Conservation (phyloP, 2,797 vertebrate genomes). For the Pangasius macronema region DNA sequence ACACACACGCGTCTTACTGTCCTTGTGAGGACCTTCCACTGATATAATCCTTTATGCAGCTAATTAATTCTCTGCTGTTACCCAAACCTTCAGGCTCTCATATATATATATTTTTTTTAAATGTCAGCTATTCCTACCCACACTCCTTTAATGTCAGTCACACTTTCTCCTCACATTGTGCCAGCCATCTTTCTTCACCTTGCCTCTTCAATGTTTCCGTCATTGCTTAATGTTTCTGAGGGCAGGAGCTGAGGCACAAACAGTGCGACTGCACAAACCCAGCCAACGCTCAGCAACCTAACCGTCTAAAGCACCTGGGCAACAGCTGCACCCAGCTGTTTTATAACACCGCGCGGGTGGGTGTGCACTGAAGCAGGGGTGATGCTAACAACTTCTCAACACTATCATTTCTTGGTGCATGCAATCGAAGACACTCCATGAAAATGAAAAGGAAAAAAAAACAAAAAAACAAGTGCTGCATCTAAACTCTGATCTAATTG, state of each 20-base stretch:
- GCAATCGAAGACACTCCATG: background rate
- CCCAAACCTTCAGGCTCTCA: background rate
- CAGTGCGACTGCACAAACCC: slow-evolving; percentile 1
- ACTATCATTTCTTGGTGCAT: slow-evolving; percentile 24
- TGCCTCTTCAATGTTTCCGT: slow-evolving; percentile 2
- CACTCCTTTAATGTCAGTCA: slow-evolving; percentile 8
- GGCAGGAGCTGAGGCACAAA: slow-evolving; percentile 1
- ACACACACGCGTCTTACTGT: background rate
- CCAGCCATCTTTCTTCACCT: slow-evolving; percentile 16
- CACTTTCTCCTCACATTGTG: background rate
- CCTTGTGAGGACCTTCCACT: background rate
- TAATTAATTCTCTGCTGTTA: background rate
- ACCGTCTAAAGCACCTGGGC: background rate
- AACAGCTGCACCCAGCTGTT: background rate
- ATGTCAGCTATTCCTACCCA: background rate
- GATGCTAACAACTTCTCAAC: slow-evolving; percentile 27
- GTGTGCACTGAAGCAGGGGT: slow-evolving; percentile 22
- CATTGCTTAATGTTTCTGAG: background rate
- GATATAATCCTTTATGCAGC: background rate
- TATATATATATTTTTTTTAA: background rate
- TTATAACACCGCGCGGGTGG: background rate
- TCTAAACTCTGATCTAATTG: slow-evolving; percentile 6
- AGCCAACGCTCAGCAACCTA: background rate
- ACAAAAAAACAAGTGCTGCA: slow-evolving; percentile 5
- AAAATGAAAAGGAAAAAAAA: background rate